Conservation (phyloP, 2,113 vertebrate genomes). For the Phaethornis superciliosus region DNA sequence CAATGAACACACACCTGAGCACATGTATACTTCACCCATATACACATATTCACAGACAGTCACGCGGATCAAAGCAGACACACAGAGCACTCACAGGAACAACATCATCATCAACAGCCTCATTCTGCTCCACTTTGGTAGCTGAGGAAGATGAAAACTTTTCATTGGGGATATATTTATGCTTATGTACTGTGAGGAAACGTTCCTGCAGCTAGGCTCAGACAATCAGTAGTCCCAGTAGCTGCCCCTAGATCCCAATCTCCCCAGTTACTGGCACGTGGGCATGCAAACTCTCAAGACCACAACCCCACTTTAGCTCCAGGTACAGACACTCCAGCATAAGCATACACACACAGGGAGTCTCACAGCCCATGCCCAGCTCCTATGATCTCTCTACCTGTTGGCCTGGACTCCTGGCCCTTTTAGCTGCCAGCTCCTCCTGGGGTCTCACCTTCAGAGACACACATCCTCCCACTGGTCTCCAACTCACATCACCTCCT, state of each 20-base stretch:
- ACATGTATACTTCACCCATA: background rate
- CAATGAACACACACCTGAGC: fast-evolving
- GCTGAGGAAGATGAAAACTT: background rate
- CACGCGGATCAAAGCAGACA: background rate
- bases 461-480: fast-evolving
- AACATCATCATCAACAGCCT: background rate
- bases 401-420: background rate
- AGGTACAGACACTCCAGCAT: background rate
- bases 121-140: background rate
- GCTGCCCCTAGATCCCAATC: background rate
- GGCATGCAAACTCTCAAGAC: fast-evolving
- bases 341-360: background rate
- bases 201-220: background rate
- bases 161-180: background rate
- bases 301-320: background rate
- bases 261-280: background rate
- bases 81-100: background rate
- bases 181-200: background rate
- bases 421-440: background rate
- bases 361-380: background rate
- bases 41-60: background rate
- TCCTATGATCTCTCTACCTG: background rate
- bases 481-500: background rate
- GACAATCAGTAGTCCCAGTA: background rate
- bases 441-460: background rate